Evolutionary conservation across 2,888 invertebrate genomes (phyloP).

Genomic region (Ephialtes manifestator): DNA sequence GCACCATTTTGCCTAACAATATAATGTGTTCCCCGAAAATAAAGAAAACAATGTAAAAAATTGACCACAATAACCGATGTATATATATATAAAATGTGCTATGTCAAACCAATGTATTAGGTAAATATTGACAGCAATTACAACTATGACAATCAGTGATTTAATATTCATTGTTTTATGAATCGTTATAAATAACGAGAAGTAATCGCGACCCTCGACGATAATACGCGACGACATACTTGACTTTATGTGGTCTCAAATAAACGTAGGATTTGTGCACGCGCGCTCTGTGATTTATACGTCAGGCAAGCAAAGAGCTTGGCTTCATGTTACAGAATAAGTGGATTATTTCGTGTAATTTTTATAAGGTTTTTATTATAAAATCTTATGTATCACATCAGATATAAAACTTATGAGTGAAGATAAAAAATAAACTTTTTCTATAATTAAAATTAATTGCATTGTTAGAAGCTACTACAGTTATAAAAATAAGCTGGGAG

Average conservation of each 20-base stretch:
- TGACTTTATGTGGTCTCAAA: constrained; percentile 65
- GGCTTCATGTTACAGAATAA: constrained; percentile 45
- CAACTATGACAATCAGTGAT: neutral
- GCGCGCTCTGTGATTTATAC: constrained; percentile 74
- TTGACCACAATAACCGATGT: too few species aligned
- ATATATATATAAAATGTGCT: too few species aligned
- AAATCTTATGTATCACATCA: constrained; percentile 73
- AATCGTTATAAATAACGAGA: constrained; percentile 71
- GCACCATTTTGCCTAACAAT: too few species aligned
- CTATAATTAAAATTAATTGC: neutral
- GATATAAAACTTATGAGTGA: constrained; percentile 46
- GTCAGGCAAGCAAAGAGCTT: constrained; percentile 13
- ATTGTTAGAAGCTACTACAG: neutral
- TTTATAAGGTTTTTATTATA: constrained; percentile 72
- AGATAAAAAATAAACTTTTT: constrained; percentile 3
- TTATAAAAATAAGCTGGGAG: neutral
- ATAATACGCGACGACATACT: constrained; percentile 8
- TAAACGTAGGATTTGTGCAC: constrained; percentile 13
- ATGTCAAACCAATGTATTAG: neutral
- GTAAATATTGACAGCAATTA: neutral
- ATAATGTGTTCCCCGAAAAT: too few species aligned
- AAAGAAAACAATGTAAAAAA: too few species aligned
- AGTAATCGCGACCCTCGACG: constrained; percentile 71
- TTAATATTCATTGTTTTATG: constrained; percentile 43
- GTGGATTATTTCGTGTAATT: constrained; percentile 71